A percentile compares a stretch with the other conserved stretches of the same genome.
Conservation (phyloP, 2,888 invertebrate species). For the Glaucopsyche alexis region DNA sequence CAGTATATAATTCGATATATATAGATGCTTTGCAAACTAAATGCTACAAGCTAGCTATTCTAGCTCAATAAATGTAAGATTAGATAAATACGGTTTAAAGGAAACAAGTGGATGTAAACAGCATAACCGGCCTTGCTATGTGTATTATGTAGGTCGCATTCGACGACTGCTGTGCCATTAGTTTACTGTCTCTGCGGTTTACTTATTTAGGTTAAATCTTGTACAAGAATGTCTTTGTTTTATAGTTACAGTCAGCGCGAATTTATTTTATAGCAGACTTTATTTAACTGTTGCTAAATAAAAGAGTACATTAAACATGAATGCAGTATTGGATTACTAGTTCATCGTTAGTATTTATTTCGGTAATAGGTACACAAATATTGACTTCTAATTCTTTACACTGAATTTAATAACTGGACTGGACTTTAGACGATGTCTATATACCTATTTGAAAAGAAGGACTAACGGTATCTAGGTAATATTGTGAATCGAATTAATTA, state of each 20-base stretch:
- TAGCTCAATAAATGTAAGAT: not conserved
- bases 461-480: too few species aligned
- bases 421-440: too few species aligned
- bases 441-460: too few species aligned
- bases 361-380: too few species aligned
- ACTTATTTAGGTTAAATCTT: slow-evolving; percentile 49
- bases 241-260: not conserved
- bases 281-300: slow-evolving; percentile 8
- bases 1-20: too few species aligned
- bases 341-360: too few species aligned
- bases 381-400: too few species aligned
- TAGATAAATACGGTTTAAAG: slow-evolving; percentile 14
- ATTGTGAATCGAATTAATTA: too few species aligned
- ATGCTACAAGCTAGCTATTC: not conserved
- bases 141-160: slow-evolving; percentile 34
- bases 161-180: slow-evolving; percentile 45
- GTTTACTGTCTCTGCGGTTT: slow-evolving; percentile 65
- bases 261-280: slow-evolving; percentile 16
- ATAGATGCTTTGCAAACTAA: not conserved
- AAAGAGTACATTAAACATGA: not conserved
- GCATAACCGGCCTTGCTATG: slow-evolving; percentile 31
- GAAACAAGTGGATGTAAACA: slow-evolving; percentile 17
- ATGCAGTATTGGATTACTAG: not conserved
- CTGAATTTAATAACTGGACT: too few species aligned
- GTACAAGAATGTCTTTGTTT: slow-evolving; percentile 20